Evolutionary conservation across 2,888 invertebrate species (phyloP), one percentile per base, ranked within the genome.

Genomic region (Tromatobia lineatoria): DNA sequence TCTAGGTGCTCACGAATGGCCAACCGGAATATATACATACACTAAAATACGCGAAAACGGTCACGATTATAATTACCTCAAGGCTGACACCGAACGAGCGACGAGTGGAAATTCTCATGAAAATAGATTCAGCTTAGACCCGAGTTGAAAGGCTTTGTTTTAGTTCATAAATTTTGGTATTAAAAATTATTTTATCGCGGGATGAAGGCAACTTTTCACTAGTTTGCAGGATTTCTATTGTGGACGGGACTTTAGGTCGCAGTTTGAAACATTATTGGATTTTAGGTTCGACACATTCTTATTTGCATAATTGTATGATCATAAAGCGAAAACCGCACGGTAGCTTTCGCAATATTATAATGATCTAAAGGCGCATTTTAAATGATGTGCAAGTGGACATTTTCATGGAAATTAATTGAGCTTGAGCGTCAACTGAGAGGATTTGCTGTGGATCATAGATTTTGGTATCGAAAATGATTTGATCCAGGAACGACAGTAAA

Each of bases 1-100:
- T 74, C 59, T 61, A 25, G 13, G 11, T 18, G 15, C 8, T 74
- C 50, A 15, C 74, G 61, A 50, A 74, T 64, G 34, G 45, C 42
- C 15, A 25, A 13, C 47, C 6, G 66, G 15, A 47, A 45, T 47
- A 47, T 70, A 20, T 10, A 20, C 13, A 34, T 18, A 8, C 20
- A 47, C 47, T 29, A 42, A 42, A 64, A 64, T 42, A 20, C 42
- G 42, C 18, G 29, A 34, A 3, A 18, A 61, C 25, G 54, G 23
- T 57, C 13, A 13, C 54, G 13, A 25, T 25, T 25, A 23, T 57
- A 25, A 57, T 57, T 57, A 23, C 54, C 25, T 13, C 13, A 23
- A 57, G 54, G 54, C 23, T 13, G 11, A 23, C 54, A 15, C 23
- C 2, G 23, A 54, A 23, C 54, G 54, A 57, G 54, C 54, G 54